These are phyloP conservation scores for Pissodes strobi DNA, from an alignment of 1,140 invertebrate genomes.

Conservation along the genomic window DNA sequence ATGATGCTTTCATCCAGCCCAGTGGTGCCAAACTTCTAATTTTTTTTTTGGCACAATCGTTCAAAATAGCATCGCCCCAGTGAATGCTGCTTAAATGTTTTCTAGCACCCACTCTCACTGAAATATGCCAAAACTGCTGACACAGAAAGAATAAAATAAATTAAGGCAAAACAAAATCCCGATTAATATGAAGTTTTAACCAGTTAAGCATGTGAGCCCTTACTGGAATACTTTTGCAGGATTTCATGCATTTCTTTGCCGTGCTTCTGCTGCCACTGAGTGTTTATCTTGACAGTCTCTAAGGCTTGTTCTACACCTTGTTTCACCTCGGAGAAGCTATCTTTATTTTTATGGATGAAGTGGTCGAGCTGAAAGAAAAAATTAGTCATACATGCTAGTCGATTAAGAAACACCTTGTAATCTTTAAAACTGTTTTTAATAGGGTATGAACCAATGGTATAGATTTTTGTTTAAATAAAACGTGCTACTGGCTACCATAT, in stretches of 20 bases:
- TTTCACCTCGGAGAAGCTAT: slow-evolving; percentile 55
- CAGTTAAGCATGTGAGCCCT: not conserved
- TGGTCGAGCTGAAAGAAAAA: slow-evolving; percentile 54
- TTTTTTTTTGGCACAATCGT: no score
- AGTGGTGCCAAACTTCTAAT: no score
- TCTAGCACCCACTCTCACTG: no score
- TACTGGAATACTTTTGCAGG: slow-evolving; percentile 26
- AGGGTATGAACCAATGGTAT: no score
- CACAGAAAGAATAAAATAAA: no score
- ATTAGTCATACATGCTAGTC: no score
- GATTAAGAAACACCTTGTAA: no score
- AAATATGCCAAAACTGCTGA: not conserved
- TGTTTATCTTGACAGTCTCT: slow-evolving; percentile 58
- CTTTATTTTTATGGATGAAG: slow-evolving; percentile 54
- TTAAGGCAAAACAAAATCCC: no score
- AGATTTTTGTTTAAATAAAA: slow-evolving; percentile 4
- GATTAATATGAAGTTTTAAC: not conserved
- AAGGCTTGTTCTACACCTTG: slow-evolving; percentile 58
- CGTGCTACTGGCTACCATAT: not conserved
- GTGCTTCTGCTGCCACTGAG: slow-evolving; percentile 58
- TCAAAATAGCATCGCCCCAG: no score
- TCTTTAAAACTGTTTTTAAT: no score
- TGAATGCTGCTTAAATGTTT: no score
- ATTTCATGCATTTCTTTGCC: slow-evolving; percentile 40
- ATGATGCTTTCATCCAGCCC: no score